Evolutionary conservation across 1,140 invertebrate genomes (phyloP).

Genomic region (Yoshiicerus persimilis): DNA sequence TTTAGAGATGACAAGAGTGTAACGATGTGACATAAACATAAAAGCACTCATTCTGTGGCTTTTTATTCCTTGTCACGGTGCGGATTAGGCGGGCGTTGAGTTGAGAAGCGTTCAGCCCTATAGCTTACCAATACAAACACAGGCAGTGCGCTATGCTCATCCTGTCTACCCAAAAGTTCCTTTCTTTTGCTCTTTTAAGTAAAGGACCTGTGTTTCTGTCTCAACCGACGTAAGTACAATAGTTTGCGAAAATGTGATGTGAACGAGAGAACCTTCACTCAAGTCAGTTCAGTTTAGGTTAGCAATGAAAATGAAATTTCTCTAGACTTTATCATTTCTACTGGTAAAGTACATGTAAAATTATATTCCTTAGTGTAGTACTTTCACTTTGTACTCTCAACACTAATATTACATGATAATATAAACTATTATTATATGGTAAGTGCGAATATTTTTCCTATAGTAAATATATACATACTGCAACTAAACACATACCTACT

Average conservation of each 20-base stretch:
- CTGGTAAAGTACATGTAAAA: not conserved
- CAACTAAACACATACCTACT: too few species aligned
- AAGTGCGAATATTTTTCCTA: too few species aligned
- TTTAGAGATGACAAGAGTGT: conserved; percentile 4
- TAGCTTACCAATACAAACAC: not conserved
- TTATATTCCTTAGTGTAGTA: not conserved
- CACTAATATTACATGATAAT: too few species aligned
- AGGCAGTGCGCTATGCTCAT: not conserved
- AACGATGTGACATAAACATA: conserved; percentile 31
- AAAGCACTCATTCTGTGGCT: conserved; percentile 29
- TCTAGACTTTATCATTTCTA: not conserved
- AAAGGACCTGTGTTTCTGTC: not conserved
- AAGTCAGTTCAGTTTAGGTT: not conserved
- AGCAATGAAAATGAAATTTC: not conserved
- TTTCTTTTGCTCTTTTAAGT: not conserved
- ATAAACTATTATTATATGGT: not conserved
- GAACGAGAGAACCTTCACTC: not conserved
- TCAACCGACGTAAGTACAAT: not conserved
- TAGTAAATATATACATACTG: too few species aligned
- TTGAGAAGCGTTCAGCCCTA: not conserved
- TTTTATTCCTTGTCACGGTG: conserved; percentile 10
- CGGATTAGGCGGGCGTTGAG: conserved; percentile 16
- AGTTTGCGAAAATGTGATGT: not conserved
- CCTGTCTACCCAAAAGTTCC: not conserved
- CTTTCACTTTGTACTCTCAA: not conserved